Conservation (phyloP, 2,113 vertebrate species). For the Psittacula cyanocephala region DNA sequence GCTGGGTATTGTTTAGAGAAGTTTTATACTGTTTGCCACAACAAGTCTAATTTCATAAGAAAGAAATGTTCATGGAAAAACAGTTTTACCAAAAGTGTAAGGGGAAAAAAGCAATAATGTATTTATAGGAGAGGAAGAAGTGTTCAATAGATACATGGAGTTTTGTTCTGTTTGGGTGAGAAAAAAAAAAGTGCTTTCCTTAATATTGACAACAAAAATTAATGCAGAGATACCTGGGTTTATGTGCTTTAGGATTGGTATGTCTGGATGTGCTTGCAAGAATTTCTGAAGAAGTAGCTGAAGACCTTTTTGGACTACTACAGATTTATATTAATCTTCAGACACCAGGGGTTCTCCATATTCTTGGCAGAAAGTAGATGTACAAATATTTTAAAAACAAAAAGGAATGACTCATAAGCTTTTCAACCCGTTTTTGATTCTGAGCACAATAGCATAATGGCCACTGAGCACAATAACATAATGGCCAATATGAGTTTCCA, state of each 20-base stretch:
- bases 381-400: background rate
- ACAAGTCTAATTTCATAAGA: background rate
- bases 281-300: background rate
- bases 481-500: background rate
- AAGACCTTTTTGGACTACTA: background rate
- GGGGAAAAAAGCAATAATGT: background rate
- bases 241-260: background rate
- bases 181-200: background rate
- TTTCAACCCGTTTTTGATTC: background rate
- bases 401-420: background rate
- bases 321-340: conserved; percentile 6
- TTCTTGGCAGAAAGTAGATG: background rate
- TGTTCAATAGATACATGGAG: background rate
- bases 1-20: conserved; percentile 31
- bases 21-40: background rate
- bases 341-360: background rate
- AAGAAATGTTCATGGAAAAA: background rate
- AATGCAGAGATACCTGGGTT: background rate
- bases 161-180: background rate
- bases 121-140: background rate
- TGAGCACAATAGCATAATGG: background rate
- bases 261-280: background rate
- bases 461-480: background rate
- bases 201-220: background rate
- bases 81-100: background rate